Conservation (phyloP, 2,888 invertebrate species). For the Agrotis ipsilon region DNA sequence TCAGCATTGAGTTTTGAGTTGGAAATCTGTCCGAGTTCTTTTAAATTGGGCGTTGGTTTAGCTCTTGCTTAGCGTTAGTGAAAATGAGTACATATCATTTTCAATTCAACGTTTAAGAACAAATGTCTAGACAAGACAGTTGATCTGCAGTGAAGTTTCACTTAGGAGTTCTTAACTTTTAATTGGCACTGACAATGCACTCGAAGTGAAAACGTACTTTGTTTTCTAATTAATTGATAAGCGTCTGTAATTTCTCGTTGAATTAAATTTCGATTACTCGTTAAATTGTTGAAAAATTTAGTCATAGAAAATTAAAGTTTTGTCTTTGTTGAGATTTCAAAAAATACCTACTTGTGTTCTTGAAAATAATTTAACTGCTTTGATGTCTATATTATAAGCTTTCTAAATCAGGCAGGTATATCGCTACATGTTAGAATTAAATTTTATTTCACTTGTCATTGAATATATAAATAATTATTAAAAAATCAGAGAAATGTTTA, state of each 20-base stretch:
- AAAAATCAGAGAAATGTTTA: too few relatives aligned
- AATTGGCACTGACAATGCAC: slow-evolving; percentile 49
- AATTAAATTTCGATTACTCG: slow-evolving; percentile 1
- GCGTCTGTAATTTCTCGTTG: slow-evolving; percentile 22
- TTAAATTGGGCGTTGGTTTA: neutral
- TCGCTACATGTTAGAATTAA: too few relatives aligned
- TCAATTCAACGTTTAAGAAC: slow-evolving; percentile 15
- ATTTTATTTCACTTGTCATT: too few relatives aligned
- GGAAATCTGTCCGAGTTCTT: neutral
- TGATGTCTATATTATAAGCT: too few relatives aligned
- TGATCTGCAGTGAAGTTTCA: slow-evolving; percentile 16
- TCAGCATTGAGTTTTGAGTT: neutral
- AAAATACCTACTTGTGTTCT: neutral
- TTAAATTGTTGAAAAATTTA: too few relatives aligned
- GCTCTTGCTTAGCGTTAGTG: neutral
- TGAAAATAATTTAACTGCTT: neutral
- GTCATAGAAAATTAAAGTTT: slow-evolving; percentile 6
- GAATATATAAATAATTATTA: too few relatives aligned
- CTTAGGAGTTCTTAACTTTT: slow-evolving; percentile 43
- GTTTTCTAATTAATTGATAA: slow-evolving; percentile 43
- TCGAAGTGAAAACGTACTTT: slow-evolving; percentile 33
- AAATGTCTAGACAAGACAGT: slow-evolving; percentile 37
- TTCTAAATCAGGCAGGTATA: too few relatives aligned
- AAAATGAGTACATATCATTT: slow-evolving; percentile 48
- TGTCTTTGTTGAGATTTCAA: neutral